phyloP scores from a whole-genome alignment of 2,797 vertebrate species.

The Lates japonicus region DNA sequence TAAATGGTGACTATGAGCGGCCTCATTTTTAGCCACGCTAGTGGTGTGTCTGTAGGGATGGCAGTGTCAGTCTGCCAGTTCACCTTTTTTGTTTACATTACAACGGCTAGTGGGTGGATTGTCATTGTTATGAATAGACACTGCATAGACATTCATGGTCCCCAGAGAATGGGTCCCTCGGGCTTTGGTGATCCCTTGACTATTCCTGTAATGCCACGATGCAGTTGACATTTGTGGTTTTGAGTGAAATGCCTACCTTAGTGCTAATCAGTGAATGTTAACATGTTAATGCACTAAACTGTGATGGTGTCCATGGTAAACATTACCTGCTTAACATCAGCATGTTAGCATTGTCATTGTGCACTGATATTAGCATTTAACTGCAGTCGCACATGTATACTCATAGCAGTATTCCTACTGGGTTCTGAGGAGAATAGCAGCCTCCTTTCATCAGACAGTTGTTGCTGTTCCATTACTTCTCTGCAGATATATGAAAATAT shows the following conservation, averaged over 20 bases:
- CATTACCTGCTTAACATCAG: neutral
- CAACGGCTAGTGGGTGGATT: neutral
- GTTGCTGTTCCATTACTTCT: neutral
- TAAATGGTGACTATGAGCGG: neutral
- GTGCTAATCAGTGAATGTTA: neutral
- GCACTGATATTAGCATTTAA: neutral
- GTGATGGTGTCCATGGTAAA: neutral
- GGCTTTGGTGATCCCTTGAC: neutral
- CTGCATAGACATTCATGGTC: too few species aligned
- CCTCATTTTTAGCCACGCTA: neutral
- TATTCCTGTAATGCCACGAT: neutral
- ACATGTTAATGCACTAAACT: neutral
- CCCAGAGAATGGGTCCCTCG: too few species aligned
- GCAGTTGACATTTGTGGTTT: neutral
- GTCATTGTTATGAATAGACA: neutral
- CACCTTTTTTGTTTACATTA: neutral
- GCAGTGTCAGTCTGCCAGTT: neutral
- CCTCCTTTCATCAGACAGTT: slow-evolving; percentile 13
- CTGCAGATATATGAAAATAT: slow-evolving; percentile 14
- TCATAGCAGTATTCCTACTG: slow-evolving; percentile 2
- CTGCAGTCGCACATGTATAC: slow-evolving; percentile 1
- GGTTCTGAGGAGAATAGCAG: neutral
- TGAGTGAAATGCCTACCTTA: neutral
- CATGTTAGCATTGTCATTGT: neutral
- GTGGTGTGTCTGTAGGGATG: neutral